Evolutionary conservation across 2,888 invertebrate genomes (phyloP), one percentile per base, ranked within the genome.

Genomic region (Eudemis profundana): DNA sequence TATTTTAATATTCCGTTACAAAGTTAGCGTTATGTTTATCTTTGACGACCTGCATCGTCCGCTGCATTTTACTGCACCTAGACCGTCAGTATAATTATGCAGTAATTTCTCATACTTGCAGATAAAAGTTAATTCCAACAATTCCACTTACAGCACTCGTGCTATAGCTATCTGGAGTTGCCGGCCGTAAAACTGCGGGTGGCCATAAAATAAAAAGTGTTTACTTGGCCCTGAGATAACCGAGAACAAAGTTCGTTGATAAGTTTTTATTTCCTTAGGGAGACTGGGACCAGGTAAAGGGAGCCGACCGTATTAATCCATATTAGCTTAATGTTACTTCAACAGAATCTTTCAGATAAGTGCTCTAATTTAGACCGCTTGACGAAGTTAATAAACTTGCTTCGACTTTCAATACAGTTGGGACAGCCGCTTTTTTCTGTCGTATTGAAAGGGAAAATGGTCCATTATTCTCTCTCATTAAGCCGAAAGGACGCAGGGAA

Each of bases 171-270:
- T 67, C 72, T 70, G 71, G 67, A 69, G 70, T 70, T 63, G 54
- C 67, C 68, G 76, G 81, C 76, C 81, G 82, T 86, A 89, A 87
- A 88, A 83, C 80, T 76, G 77, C 79, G 81, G 84, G 83, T 75
- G 86, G 83, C 81, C 86, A 84, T 89, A 89, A 90, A 89, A 88
- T 86, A 90, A 90, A 90, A 89, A 90, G 85, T 90, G 89, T 91
- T 90, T 90, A 86, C 89, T 88, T 82, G 82, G 82, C 80, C 82
- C 79, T 76, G 76, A 89, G 90, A 91, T 90, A 90, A 86, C 85
- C 61, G 81, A 79, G 83, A 81, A 85, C 86, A 85, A 90, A 90
- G 86, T 90, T 91, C 76, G 75, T 79, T 87, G 90, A 90, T 90
- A 91, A 90, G 85, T 89, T 90, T 91, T 92, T 90, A 91, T 90